phyloP scores from a whole-genome alignment of 2,888 invertebrate genomes.

The Drosophila affinis region DNA sequence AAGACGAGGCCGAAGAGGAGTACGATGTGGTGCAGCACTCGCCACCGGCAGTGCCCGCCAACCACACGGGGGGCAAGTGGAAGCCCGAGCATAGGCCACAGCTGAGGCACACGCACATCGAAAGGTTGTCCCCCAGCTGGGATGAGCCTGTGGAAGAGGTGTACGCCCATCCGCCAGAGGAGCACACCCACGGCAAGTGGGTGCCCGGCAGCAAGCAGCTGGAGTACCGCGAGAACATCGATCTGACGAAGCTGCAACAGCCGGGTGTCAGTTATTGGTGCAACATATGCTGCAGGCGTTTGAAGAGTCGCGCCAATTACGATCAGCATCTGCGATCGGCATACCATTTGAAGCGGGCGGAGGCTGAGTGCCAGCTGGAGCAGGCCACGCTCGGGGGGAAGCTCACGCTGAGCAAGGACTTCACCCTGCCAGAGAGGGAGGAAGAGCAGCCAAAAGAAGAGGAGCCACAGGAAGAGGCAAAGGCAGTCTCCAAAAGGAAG shows the following conservation, averaged over 20 bases:
- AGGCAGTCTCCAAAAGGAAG: slow-evolving; percentile 53
- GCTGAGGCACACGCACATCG: slow-evolving; percentile 68
- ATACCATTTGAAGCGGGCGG: slow-evolving; percentile 88
- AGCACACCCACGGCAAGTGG: slow-evolving; percentile 91
- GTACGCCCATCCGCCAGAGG: slow-evolving; percentile 86
- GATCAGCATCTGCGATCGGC: slow-evolving; percentile 91
- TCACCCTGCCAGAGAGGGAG: slow-evolving; percentile 10
- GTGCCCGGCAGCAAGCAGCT: slow-evolving; percentile 88
- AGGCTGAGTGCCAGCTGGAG: slow-evolving; percentile 89
- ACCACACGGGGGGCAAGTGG: slow-evolving; percentile 90
- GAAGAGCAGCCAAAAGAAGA: slow-evolving; percentile 25
- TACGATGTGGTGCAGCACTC: slow-evolving; percentile 63
- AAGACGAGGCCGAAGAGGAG: slow-evolving; percentile 85
- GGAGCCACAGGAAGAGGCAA: slow-evolving; percentile 33
- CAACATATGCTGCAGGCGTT: slow-evolving; percentile 90
- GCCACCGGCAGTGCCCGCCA: slow-evolving; percentile 84
- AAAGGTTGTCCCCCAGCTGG: slow-evolving; percentile 85
- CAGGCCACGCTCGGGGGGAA: slow-evolving; percentile 83
- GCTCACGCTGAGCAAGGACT: slow-evolving; percentile 46
- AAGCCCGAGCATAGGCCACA: slow-evolving; percentile 86
- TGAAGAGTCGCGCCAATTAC: slow-evolving; percentile 90
- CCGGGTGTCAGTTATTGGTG: slow-evolving; percentile 87
- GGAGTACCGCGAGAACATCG: slow-evolving; percentile 84
- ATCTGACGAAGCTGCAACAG: slow-evolving; percentile 63
- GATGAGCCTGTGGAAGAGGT: slow-evolving; percentile 84